Conservation (phyloP, 2,888 invertebrate genomes). For the Diaperis boleti region DNA sequence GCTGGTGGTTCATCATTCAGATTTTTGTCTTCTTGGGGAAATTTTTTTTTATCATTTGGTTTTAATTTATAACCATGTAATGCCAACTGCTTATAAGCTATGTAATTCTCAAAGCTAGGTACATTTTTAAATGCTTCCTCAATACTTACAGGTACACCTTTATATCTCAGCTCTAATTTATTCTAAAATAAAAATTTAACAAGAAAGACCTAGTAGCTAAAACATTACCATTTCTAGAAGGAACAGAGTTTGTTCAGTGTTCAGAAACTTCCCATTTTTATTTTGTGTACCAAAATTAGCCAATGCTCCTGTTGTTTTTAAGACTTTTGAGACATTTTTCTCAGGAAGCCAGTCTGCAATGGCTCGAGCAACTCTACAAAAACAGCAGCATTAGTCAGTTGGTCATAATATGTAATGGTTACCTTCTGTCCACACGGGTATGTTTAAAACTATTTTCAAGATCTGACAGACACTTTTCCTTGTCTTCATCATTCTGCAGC, state of each 20-base stretch:
- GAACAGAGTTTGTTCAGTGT: slow-evolving; percentile 1
- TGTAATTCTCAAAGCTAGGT: background rate
- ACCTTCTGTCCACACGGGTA: slow-evolving; percentile 21
- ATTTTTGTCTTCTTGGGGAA: background rate
- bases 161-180: slow-evolving; percentile 4
- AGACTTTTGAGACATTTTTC: background rate
- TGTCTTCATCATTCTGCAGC: slow-evolving; percentile 4
- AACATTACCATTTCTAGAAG: slow-evolving; percentile 18
- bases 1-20: slow-evolving; percentile 1
- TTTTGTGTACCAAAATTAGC: slow-evolving; percentile 1
- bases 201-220: background rate
- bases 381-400: too few species aligned
- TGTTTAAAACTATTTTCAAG: slow-evolving; percentile 1
- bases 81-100: slow-evolving; percentile 7
- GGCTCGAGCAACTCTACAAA: slow-evolving; percentile 15
- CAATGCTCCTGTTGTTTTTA: background rate
- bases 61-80: slow-evolving; percentile 28
- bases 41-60: background rate
- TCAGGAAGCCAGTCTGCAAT: slow-evolving; percentile 16
- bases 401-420: background rate
- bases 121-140: slow-evolving; percentile 13
- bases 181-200: slow-evolving; percentile 13
- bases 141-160: slow-evolving; percentile 4
- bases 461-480: slow-evolving; percentile 1
- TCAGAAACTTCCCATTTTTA: slow-evolving; percentile 17